phyloP scores from a whole-genome alignment of 2,797 vertebrate species.

The Sebastes nivosus region DNA sequence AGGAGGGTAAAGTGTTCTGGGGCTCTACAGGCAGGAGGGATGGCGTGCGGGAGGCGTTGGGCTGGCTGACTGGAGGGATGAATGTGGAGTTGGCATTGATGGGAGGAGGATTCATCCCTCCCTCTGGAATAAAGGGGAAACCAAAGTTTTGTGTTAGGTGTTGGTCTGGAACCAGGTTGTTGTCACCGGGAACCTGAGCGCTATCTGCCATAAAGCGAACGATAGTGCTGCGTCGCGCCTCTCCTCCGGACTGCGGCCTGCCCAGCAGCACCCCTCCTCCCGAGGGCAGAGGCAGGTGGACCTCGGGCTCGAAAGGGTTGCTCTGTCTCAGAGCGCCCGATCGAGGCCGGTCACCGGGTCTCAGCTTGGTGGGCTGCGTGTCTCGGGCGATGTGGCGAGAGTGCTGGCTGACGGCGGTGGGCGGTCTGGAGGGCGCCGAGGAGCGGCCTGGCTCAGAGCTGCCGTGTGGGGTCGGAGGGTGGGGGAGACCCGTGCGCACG shows the following conservation, averaged over 20 bases:
- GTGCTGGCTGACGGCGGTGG: slow-evolving; percentile 88
- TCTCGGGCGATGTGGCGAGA: slow-evolving; percentile 91
- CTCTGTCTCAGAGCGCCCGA: slow-evolving; percentile 88
- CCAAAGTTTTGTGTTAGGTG: slow-evolving; percentile 96
- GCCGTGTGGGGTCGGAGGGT: slow-evolving; percentile 89
- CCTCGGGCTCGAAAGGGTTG: slow-evolving; percentile 92
- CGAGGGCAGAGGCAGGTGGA: slow-evolving; percentile 89
- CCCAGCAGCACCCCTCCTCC: slow-evolving; percentile 90
- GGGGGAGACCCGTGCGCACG: slow-evolving; percentile 87
- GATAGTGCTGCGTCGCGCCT: slow-evolving; percentile 91
- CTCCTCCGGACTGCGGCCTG: slow-evolving; percentile 86
- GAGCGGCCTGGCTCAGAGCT: slow-evolving; percentile 90
- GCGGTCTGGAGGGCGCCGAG: slow-evolving; percentile 85
- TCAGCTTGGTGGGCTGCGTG: slow-evolving; percentile 86
- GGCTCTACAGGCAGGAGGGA: slow-evolving; percentile 95
- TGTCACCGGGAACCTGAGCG: slow-evolving; percentile 88
- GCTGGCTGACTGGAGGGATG: slow-evolving; percentile 95
- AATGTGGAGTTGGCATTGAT: slow-evolving; percentile 96
- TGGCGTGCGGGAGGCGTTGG: slow-evolving; percentile 89
- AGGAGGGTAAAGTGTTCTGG: slow-evolving; percentile 95
- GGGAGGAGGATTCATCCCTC: slow-evolving; percentile 93
- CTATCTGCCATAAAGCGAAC: slow-evolving; percentile 95
- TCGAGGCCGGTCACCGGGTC: slow-evolving; percentile 89
- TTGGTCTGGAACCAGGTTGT: slow-evolving; percentile 90
- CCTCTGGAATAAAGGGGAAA: slow-evolving; percentile 95